Evolutionary conservation across 1,140 invertebrate genomes (phyloP), one percentile per base, ranked within the genome.

Genomic region (Bombus soroeensis): DNA sequence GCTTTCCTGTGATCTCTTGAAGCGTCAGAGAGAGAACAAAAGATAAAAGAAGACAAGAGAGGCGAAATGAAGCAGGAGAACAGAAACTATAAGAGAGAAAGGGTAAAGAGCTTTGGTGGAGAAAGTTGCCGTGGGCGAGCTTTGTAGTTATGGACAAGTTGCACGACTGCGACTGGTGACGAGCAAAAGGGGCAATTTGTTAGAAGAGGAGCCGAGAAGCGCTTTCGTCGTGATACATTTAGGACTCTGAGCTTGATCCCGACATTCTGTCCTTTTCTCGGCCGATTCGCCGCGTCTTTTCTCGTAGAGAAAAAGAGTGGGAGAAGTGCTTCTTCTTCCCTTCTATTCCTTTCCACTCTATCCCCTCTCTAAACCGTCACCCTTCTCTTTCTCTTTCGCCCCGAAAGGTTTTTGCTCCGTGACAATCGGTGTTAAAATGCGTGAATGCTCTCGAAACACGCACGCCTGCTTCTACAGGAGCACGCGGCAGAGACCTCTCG

Each of bases 141-240:
- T 92, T 93, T 92, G 86, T 91, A 90, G 92, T 93, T 92, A 91
- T 85, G 89, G 87, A 91, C 86, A 93, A 92, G 90, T 92, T 91
- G 90, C 77, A 70, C 76, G 80, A 72, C 72, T 80, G 68, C 79
- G 80, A 76, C 72, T 80, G 84, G 85, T 83, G 66, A 89, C 70
- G 82, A 88, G 84, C 89, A 89, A 90, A 88, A 92, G 88, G 88
- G 90, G 90, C 90, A 94, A 94, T 93, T 94, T 92, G 91, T 93
- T 89, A 90, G 81, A 85, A 88, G 88, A 87, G 86, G 83, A 71
- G 74, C 76, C 59, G 87, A 87, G 86, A 83, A 68, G 74, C 73
- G 53, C 80, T 76, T 92, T 89, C 81, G 82, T 86, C 70, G 86
- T 85, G 89, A 92, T 90, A 90, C 89, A 90, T 91, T 91, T 89